Evolutionary conservation across 1,140 invertebrate species (phyloP), one percentile per base, ranked within the genome.

Genomic region (Drosophila trapezifrons): DNA sequence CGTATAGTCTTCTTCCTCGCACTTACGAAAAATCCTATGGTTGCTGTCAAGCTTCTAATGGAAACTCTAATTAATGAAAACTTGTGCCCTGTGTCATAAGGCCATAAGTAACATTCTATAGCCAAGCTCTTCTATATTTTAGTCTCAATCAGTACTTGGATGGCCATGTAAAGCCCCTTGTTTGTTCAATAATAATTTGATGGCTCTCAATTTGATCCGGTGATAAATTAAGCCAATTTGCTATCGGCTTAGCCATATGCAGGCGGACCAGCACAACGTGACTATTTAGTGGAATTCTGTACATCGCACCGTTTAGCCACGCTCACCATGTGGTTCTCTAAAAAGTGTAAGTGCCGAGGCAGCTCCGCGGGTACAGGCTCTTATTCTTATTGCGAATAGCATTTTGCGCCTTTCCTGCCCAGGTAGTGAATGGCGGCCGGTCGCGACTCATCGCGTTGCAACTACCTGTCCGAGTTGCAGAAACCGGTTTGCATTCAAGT

Each of bases 171-270:
- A 13, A 22, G 49, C n/a, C 15, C 15, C 54, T 45, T 65, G 52
- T 65, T 65, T 43, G 54, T 13, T 58, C 62, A 65, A 65, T 58
- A 65, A 58, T 59, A 59, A 65, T 65, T 58, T 45, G 9, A 54
- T 55, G 59, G 52, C 20, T 15, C 22, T 57, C 40, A 43, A 58
- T 62, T 66, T 15, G 54, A 45, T 58, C 20, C 52, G 54, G 52
- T 64, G 27, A 58, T 64, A 64, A 62, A 64, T 63, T 63, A 29
- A 55, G 37, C 18, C 37, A 63, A 55, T 55, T 63, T 63, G 37
- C 27, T 13, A 8, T 17, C 10, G 25, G 13, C 32, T n/a, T 25
- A 38, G 13, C 51, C 47, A 42, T n/a, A n/a, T 18, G 29, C 57
- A 37, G 27, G 29, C 29, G n/a, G 12, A 37, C 29, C n/a, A n/a